Evolutionary conservation across 1,140 invertebrate genomes (phyloP), one percentile per base, ranked within the genome.

Genomic region (Hylaeus anthracinus): DNA sequence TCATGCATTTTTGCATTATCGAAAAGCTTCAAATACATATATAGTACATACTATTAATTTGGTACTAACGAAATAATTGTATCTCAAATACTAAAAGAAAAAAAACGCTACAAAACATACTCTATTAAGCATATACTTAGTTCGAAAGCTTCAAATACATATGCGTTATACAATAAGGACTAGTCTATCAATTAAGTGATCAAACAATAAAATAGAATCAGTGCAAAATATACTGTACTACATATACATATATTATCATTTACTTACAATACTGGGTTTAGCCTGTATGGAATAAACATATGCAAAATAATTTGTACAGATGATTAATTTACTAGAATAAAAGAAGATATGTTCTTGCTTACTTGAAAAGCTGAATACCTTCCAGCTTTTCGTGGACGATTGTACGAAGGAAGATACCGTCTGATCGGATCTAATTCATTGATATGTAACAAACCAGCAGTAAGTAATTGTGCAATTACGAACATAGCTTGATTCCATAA

Each of bases 301-400:
- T 75, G 8, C 39, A 76, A 85, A 77, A 69, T 70, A 69, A 79
- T 78, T 70, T 76, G 55, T 70, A 48, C 48, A 70, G 48, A 51
- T 70, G 53, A 76, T 70, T 55, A 45, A n/a, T 45, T 79, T 58
- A 58, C 3, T 69, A 39, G 26, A 41, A 64, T 8, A 55, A 45
- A 48, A 14, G 6, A 14, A 56, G 43, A 6, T 55, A 8, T 14
- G 14, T 39, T 53, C 2, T n/a, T 37, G 55, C 90, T 91, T 93
- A 99, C 98, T 95, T 99, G 98, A 94, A 99, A 99, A 60, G 98
- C 98, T 1, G 98, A 99, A 94, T 99, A 99, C 79, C 98, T 94
- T 71, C 97, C 98, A 63, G 96, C 98, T 90, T 96, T 96, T 65
- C 97, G 94, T 0, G 99, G 99, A 70, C 99, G 94, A 92, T 99